Evolutionary conservation across 2,113 vertebrate genomes (phyloP).

Genomic region (Asarcornis scutulata): DNA sequence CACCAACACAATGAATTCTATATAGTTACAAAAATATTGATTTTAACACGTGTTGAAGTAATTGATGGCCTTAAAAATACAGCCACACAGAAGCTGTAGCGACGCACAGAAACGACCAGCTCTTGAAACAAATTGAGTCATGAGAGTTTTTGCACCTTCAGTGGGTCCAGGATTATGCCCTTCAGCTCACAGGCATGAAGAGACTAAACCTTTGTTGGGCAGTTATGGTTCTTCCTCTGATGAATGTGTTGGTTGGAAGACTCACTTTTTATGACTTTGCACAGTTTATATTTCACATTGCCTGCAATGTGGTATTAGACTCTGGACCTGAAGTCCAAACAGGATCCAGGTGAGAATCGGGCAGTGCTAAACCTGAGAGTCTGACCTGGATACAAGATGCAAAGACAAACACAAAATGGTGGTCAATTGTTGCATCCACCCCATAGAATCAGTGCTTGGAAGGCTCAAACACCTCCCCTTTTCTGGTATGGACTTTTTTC

Average conservation of each 20-base stretch:
- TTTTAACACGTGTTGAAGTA: constrained; percentile 38
- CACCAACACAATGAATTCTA: neutral
- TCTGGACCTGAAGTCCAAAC: neutral
- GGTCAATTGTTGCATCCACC: neutral
- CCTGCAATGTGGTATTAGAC: neutral
- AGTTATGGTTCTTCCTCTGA: neutral
- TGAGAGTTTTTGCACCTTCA: constrained; percentile 1
- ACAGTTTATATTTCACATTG: neutral
- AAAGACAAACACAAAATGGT: neutral
- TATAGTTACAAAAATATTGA: constrained; percentile 40
- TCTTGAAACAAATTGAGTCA: neutral
- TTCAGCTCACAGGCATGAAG: neutral
- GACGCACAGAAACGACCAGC: neutral
- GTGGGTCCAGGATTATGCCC: neutral
- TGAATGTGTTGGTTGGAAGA: neutral
- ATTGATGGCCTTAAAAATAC: constrained; percentile 2
- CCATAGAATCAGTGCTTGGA: neutral
- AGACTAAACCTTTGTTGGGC: neutral
- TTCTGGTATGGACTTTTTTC: neutral
- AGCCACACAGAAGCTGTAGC: neutral
- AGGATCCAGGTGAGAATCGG: neutral
- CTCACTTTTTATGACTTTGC: neutral
- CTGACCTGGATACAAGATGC: neutral
- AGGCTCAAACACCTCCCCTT: neutral
- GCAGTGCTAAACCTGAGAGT: neutral